These are phyloP conservation scores for Pandemis cinnamomeana DNA, from an alignment of 2,888 invertebrate species.

Conservation along the genomic window DNA sequence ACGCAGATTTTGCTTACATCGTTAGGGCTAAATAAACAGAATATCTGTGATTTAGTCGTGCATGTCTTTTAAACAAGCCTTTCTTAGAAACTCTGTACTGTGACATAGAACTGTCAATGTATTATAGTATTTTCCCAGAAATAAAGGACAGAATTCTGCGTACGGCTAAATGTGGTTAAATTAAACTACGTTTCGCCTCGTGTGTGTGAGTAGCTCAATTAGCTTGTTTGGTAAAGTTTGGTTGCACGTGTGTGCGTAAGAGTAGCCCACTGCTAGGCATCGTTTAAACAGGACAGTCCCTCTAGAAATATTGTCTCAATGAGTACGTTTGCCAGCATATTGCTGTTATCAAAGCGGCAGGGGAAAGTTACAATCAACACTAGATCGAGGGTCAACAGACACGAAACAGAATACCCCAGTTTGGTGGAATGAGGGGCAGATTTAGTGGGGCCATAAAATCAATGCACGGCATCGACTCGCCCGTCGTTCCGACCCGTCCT, in stretches of 20 bases:
- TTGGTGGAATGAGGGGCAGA: constrained; percentile 32
- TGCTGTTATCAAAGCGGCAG: background rate
- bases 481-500: constrained; percentile 27
- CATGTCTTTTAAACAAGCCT: background rate
- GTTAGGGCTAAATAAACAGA: background rate
- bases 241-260: too few relatives aligned
- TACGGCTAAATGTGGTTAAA: too few relatives aligned
- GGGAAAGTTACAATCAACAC: constrained; percentile 14
- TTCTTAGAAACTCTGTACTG: background rate
- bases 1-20: background rate
- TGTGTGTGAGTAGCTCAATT: too few relatives aligned
- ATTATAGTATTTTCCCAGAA: too few relatives aligned
- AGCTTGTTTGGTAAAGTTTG: too few relatives aligned
- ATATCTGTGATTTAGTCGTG: background rate
- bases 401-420: constrained; percentile 27
- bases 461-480: constrained; percentile 30
- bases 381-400: constrained; percentile 15
- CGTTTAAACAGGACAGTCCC: too few relatives aligned
- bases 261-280: too few relatives aligned
- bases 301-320: background rate
- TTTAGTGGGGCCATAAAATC: constrained; percentile 39
- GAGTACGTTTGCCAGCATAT: background rate
- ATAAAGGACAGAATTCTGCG: too few relatives aligned
- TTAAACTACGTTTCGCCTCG: too few relatives aligned
- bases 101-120: background rate